phyloP scores from a whole-genome alignment of 2,797 vertebrate genomes.

The Chiloscyllium punctatum region DNA sequence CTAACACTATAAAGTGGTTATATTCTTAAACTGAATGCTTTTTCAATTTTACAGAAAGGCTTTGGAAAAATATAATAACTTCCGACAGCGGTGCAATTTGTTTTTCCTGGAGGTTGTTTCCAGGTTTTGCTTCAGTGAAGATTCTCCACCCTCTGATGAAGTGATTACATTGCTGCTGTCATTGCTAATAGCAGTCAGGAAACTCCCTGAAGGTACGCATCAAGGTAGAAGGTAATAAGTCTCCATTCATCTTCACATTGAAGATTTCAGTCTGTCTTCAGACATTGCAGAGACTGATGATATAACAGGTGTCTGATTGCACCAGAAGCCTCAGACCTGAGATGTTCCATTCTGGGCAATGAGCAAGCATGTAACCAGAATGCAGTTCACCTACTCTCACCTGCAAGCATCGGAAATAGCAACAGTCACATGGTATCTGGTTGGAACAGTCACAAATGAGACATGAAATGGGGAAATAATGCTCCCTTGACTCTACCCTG shows the following conservation, averaged over 20 bases:
- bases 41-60: conserved; percentile 46
- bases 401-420: background rate
- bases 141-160: conserved; percentile 47
- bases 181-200: conserved; percentile 51
- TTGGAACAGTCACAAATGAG: background rate
- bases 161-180: conserved; percentile 64
- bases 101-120: conserved; percentile 71
- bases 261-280: background rate
- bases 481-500: background rate
- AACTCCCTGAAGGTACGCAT: background rate
- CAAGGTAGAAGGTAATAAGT: background rate
- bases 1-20: background rate
- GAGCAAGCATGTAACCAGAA: background rate
- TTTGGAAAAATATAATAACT: conserved; percentile 46
- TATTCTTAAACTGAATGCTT: background rate
- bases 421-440: background rate
- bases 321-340: background rate
- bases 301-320: background rate
- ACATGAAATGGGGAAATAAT: background rate
- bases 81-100: conserved; percentile 54
- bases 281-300: background rate
- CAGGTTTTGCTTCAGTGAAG: conserved; percentile 58
- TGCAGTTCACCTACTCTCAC: background rate
- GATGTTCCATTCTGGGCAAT: background rate
- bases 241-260: background rate